phyloP scores from a whole-genome alignment of 2,797 vertebrate genomes.

The Lepus townsendii region DNA sequence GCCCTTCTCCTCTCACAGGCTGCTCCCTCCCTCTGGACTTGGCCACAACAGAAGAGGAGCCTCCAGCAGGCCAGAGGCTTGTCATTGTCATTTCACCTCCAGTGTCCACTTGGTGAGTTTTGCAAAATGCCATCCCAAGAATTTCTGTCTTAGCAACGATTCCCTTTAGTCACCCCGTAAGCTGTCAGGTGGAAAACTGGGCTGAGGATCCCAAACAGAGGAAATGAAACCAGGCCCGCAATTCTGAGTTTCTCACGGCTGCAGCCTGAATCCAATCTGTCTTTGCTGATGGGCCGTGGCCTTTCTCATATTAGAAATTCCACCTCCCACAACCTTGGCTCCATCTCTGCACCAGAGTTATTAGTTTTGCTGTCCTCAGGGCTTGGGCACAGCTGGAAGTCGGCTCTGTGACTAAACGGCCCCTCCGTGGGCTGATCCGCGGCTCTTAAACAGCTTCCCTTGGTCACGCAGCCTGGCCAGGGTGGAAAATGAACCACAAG shows the following conservation, averaged over 20 bases:
- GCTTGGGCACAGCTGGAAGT: background rate
- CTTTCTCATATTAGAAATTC: constrained; percentile 30
- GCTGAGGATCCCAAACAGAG: background rate
- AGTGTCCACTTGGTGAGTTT: constrained; percentile 3
- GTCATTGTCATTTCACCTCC: background rate
- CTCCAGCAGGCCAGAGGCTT: background rate
- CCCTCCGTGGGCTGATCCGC: background rate
- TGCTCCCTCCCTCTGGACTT: background rate
- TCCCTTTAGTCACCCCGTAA: background rate
- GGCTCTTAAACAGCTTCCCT: background rate
- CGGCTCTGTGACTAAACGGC: background rate
- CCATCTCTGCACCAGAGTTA: background rate
- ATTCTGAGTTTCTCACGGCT: background rate
- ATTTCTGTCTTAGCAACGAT: background rate
- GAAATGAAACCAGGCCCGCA: constrained; percentile 12
- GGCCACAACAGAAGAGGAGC: background rate
- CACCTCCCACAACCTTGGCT: background rate
- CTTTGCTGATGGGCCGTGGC: background rate
- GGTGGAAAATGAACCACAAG: background rate
- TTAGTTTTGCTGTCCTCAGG: constrained; percentile 27
- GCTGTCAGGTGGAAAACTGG: background rate
- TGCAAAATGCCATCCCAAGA: background rate
- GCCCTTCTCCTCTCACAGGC: background rate
- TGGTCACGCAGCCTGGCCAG: background rate
- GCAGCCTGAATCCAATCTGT: background rate